Percentiles rank a stretch among this genome's conserved stretches.
Conservation (phyloP, 2,113 vertebrate species). For the Ovibos moschatus region DNA sequence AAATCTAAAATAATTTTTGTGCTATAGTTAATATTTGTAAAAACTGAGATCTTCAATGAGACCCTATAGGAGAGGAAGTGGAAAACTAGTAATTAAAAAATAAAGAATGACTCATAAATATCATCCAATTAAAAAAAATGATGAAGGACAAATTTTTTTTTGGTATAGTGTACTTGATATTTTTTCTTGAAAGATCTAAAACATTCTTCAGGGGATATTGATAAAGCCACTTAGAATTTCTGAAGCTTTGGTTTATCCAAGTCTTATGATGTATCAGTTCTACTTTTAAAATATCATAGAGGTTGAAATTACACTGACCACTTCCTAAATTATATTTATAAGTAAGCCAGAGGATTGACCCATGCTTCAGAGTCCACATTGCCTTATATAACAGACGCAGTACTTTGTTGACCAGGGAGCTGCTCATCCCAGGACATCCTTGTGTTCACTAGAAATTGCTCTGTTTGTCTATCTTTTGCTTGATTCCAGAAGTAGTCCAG, state of each 20-base stretch:
- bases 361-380: not conserved
- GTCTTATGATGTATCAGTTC: slow-evolving; percentile 29
- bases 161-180: not conserved
- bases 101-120: not conserved
- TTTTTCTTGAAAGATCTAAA: slow-evolving; percentile 26
- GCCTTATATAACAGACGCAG: slow-evolving; percentile 4
- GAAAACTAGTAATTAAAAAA: not conserved
- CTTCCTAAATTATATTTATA: slow-evolving; percentile 22
- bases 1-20: not conserved
- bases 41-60: not conserved
- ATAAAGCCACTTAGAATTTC: slow-evolving; percentile 32
- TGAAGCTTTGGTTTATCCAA: not conserved
- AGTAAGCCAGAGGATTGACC: slow-evolving; percentile 39
- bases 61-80: not conserved
- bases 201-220: slow-evolving; percentile 22
- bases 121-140: not conserved
- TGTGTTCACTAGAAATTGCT: not conserved
- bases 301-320: slow-evolving; percentile 51
- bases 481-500: not conserved
- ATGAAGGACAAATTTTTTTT: not conserved
- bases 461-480: not conserved
- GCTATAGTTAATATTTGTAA: not conserved
- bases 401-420: not conserved
- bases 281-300: slow-evolving; percentile 4
- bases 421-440: not conserved